Evolutionary conservation across 2,797 vertebrate species (phyloP).

Genomic region (Carcharodon carcharias): DNA sequence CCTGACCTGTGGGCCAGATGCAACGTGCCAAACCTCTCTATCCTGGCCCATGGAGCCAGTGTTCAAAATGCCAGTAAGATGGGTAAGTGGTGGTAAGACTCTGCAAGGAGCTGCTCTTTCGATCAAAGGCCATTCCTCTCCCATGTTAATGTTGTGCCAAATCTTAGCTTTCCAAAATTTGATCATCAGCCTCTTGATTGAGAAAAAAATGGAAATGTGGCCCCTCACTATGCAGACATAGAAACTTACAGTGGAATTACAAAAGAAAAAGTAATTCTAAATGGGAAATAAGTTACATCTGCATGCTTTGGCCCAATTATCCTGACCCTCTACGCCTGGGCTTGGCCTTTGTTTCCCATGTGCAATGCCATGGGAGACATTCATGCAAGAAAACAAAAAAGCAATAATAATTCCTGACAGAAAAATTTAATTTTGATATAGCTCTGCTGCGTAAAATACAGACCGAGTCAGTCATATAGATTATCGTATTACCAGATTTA

Average conservation of each 20-base stretch:
- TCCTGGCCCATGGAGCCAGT: too few species aligned
- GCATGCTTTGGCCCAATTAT: background rate
- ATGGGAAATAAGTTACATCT: background rate
- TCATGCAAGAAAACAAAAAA: background rate
- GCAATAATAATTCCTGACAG: background rate
- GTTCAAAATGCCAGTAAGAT: background rate
- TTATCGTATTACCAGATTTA: background rate
- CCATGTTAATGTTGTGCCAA: too few species aligned
- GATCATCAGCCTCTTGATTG: too few species aligned
- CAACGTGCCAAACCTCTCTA: too few species aligned
- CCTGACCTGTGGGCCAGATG: too few species aligned
- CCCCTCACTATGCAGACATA: background rate
- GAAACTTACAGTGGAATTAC: background rate
- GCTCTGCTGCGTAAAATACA: background rate
- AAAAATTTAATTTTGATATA: background rate
- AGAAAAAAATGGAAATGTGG: too few species aligned
- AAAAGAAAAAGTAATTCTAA: background rate
- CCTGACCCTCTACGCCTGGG: background rate
- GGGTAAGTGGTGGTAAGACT: too few species aligned
- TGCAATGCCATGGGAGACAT: background rate
- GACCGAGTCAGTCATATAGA: background rate
- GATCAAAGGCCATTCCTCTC: too few species aligned
- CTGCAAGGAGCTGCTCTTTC: too few species aligned
- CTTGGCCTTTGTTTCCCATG: background rate
- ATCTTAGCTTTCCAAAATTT: too few species aligned